phyloP scores from a whole-genome alignment of 1,140 invertebrate genomes.

The Leucophenga varia region DNA sequence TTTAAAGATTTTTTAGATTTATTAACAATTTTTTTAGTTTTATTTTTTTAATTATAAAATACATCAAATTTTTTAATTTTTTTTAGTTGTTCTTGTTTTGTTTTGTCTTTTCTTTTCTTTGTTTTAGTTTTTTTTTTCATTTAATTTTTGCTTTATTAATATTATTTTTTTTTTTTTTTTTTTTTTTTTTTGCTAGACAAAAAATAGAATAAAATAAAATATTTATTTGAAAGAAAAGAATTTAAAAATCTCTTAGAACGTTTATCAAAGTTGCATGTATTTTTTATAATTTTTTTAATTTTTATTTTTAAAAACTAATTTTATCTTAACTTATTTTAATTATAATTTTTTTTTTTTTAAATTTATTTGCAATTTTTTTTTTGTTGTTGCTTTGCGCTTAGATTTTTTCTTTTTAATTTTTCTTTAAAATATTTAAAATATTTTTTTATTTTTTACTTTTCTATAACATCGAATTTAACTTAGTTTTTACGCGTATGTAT shows the following conservation, averaged over 20 bases:
- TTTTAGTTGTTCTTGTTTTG: constrained; percentile 19
- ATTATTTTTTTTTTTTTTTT: too few relatives aligned
- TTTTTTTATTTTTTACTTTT: background rate
- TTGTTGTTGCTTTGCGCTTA: constrained; percentile 20
- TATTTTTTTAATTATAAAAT: too few relatives aligned
- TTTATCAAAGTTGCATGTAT: background rate
- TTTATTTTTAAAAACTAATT: constrained; percentile 10
- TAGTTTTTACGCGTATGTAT: background rate
- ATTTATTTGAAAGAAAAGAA: too few relatives aligned
- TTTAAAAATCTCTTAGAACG: background rate
- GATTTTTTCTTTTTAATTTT: constrained; percentile 8
- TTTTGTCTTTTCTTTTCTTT: constrained; percentile 10
- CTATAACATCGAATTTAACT: background rate
- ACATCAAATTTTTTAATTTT: constrained; percentile 3
- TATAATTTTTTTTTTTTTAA: constrained; percentile 35
- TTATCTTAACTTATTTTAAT: background rate
- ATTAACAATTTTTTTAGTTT: constrained; percentile 10
- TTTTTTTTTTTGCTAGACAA: too few relatives aligned
- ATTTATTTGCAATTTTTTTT: constrained; percentile 18
- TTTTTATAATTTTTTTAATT: background rate
- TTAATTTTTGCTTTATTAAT: too few relatives aligned
- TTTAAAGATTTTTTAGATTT: constrained; percentile 8
- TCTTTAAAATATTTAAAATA: constrained; percentile 1
- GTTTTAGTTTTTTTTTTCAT: too few relatives aligned
- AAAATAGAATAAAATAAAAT: too few relatives aligned